phyloP scores from a whole-genome alignment of 2,113 vertebrate species.

The Corapipo altera region DNA sequence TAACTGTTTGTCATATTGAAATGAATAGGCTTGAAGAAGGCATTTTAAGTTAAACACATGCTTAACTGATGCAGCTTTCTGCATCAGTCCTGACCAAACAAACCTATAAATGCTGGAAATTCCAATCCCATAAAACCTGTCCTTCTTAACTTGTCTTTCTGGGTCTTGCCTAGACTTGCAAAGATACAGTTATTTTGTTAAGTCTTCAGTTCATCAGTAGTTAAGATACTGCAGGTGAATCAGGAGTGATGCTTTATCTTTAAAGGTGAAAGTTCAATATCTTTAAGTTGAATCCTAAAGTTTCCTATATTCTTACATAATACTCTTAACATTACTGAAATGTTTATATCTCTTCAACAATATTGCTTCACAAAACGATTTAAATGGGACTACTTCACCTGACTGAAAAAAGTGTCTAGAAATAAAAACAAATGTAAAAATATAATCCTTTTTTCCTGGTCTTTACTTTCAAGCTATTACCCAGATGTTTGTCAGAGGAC shows the following conservation, averaged over 20 bases:
- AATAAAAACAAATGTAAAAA: background rate
- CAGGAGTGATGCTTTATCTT: background rate
- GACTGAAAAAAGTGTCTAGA: background rate
- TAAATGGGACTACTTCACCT: background rate
- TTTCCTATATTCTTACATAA: background rate
- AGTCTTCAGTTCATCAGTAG: background rate
- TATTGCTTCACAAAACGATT: background rate
- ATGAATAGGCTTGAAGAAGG: background rate
- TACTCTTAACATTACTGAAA: background rate
- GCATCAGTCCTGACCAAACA: background rate
- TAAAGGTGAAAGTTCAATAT: background rate
- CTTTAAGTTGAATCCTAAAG: background rate
- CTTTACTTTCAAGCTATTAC: background rate
- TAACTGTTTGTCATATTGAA: background rate
- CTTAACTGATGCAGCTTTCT: background rate
- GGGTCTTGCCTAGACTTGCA: background rate
- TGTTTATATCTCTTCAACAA: background rate
- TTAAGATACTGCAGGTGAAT: background rate
- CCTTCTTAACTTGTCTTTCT: background rate
- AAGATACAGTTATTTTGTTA: background rate
- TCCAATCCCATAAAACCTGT: background rate
- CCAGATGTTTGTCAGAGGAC: rapidly evolving
- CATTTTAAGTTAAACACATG: background rate
- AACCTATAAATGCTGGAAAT: background rate
- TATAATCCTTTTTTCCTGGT: background rate